Base-by-base conservation (phyloP, 2,888 invertebrate species). In the Ormyrus pomaceus region DNA sequence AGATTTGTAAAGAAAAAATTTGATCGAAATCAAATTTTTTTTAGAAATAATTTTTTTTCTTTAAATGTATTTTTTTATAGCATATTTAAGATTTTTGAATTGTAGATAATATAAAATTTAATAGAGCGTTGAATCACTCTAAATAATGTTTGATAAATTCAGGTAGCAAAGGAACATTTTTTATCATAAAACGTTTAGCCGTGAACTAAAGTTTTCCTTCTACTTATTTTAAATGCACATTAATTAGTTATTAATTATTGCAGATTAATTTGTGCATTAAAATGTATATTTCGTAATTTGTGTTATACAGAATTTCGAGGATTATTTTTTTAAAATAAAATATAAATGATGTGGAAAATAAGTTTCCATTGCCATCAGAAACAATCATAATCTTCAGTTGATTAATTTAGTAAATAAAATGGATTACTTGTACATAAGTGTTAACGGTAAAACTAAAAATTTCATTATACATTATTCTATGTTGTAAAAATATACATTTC, bases 381-480 rank as follows among this genome's bases (percentile, higher is more conserved):
- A 55, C 10, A 19, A 72, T 62, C 51, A 10, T 13, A 46, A 75
- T 68, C 51, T 79, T 62, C n/a, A 74, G 71, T 50, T 6, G 58
- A 45, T 8, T 65, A 79, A 64, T 74, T 66, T 69, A 81, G 45
- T 69, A 58, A 74, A 56, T 7, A 19, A 53, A 64, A 70, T 76
- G 76, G 75, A 34, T 77, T 53, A 79, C 65, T 73, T 82, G 82
- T 82, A 82, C 19, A 82, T 82, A 82, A 82, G 19, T 69, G 62
- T 64, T 10, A n/a, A 61, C 77, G 50, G 11, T 53, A 69, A 46
- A 51, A 34, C 4, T 34, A 73, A 66, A 65, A 51, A 48, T 11
- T 61, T 55, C 13, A 66, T 68, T 74, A 61, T 70, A 64, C 53
- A 19, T 75, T 74, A 58, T 68, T 13, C 46, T 77, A n/a, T 68